Evolutionary conservation across 2,888 invertebrate species (phyloP).

Genomic region (Lissocephala sabroskyi): DNA sequence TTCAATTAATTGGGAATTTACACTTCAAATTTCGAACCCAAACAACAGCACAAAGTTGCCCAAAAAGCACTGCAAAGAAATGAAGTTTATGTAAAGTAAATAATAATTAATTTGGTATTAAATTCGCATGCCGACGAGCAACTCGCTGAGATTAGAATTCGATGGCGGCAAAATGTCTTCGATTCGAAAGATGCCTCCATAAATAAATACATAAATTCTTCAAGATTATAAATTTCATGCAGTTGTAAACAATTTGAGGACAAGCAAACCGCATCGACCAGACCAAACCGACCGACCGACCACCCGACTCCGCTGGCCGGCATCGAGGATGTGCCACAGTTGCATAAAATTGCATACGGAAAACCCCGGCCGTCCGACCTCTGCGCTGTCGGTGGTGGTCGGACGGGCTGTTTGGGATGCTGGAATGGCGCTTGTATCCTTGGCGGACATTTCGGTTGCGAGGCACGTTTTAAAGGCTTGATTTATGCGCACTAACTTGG

Average conservation of each 20-base stretch:
- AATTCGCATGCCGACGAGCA: no score
- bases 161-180: conserved; percentile 36
- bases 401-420: not conserved
- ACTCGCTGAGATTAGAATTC: no score
- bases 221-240: conserved; percentile 63
- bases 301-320: no score
- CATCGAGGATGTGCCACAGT: conserved; percentile 51
- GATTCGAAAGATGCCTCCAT: conserved; percentile 38
- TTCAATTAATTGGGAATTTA: conserved; percentile 29
- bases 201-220: conserved; percentile 61
- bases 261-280: conserved; percentile 23
- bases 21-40: conserved; percentile 16
- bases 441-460: conserved; percentile 63
- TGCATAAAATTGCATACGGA: conserved; percentile 67
- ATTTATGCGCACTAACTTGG: conserved; percentile 68
- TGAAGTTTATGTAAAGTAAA: no score
- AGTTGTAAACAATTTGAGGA: conserved; percentile 60
- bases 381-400: conserved; percentile 25
- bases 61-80: no score
- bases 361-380: conserved; percentile 40
- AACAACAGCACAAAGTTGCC: no score
- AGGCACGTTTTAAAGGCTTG: conserved; percentile 68
- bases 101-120: no score
- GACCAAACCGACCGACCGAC: conserved; percentile 8
- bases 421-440: conserved; percentile 39